These are phyloP conservation scores for Polyodon spathula DNA, from an alignment of 2,113 vertebrate genomes.

Conservation along the genomic window DNA sequence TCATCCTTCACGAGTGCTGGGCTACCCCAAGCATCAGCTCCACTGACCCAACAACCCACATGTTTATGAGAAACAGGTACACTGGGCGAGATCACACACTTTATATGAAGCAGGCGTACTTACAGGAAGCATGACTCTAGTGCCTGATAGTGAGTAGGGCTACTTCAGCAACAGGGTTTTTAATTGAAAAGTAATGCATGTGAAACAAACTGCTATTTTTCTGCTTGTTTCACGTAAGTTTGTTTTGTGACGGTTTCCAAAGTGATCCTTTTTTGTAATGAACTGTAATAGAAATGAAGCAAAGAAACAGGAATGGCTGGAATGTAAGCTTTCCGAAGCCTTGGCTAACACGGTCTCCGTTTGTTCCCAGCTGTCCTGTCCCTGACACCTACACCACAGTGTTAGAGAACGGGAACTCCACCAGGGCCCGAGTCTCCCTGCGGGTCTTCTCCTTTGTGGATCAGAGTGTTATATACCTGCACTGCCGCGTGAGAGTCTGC, in stretches of 20 bases:
- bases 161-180: no score
- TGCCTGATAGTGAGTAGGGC: no score
- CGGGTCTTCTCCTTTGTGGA: conserved; percentile 71
- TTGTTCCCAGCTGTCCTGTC: conserved; percentile 62
- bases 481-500: conserved; percentile 75
- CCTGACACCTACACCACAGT: conserved; percentile 54
- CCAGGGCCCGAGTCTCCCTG: conserved; percentile 65
- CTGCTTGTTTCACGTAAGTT: no score
- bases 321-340: no score
- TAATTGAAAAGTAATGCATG: no score
- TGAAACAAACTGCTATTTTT: no score
- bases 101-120: no score
- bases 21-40: conserved; percentile 62
- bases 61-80: conserved; percentile 74
- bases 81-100: no score
- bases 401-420: conserved; percentile 69
- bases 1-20: conserved; percentile 79
- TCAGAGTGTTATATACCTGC: conserved; percentile 67
- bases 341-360: background rate
- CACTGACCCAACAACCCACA: conserved; percentile 27
- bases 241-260: background rate
- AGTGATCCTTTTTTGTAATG: no score
- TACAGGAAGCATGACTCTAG: no score
- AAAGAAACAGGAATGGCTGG: no score
- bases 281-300: no score